Conservation (phyloP, 1,140 invertebrate genomes). For the Drosophila tristis region DNA sequence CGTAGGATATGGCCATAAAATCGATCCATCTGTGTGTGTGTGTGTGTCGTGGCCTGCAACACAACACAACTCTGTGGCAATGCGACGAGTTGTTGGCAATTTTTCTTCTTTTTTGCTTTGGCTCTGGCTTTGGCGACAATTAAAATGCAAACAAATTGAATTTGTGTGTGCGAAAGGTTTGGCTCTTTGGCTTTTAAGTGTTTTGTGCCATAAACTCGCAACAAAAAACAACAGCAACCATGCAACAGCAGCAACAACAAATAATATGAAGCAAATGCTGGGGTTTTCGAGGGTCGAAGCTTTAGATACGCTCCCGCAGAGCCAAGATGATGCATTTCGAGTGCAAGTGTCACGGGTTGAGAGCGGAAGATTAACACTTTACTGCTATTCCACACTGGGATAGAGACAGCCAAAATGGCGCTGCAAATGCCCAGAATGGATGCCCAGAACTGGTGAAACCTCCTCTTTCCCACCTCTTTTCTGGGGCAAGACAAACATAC, state of each 20-base stretch:
- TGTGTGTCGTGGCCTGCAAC: conserved; percentile 1
- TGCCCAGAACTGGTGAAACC: no score
- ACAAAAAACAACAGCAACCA: conserved; percentile 19
- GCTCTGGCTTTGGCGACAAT: conserved; percentile 65
- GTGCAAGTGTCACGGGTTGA: no score
- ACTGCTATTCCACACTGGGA: no score
- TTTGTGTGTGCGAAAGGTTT: conserved; percentile 74
- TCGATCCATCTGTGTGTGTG: conserved; percentile 22
- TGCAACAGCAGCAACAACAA: conserved; percentile 18
- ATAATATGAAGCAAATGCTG: no score
- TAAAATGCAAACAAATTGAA: conserved; percentile 81
- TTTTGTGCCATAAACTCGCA: conserved; percentile 72
- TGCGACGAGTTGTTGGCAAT: conserved; percentile 77
- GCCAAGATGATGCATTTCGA: no score
- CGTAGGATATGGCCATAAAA: conserved; percentile 79
- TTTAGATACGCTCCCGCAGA: no score
- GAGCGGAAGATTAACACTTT: no score
- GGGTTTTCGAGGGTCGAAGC: no score
- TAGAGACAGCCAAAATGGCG: no score
- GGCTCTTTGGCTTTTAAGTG: conserved; percentile 61
- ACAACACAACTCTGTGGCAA: conserved; percentile 58
- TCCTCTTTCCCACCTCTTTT: no score
- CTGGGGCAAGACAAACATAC: no score
- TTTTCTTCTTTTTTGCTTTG: conserved; percentile 56
- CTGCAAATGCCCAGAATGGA: no score